Evolutionary conservation across 2,113 vertebrate genomes (phyloP), one percentile per base, ranked within the genome.

Genomic region (Antechinus flavipes): DNA sequence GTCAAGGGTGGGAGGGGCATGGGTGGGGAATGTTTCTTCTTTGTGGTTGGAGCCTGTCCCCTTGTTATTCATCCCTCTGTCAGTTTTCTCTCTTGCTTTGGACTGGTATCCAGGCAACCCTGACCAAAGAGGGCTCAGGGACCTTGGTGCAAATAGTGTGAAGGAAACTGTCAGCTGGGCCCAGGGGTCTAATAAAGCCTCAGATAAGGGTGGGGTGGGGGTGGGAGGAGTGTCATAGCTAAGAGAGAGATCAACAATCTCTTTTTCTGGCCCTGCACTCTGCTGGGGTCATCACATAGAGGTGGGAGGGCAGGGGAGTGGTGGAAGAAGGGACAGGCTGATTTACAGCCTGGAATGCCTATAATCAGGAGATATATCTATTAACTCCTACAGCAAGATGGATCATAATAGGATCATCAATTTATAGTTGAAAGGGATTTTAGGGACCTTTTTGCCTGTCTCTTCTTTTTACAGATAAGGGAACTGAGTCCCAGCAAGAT

Each of bases 31-130:
- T 19, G 61, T 7, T 76, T 76, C 61, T 76, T 76, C 95, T 53
- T 90, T 93, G 95, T 89, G 26, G 50, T 58, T 96, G 95, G 94
- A 22, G 50, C 2, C 68, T 96, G 90, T 53, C 95, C 94, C 95
- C 95, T 97, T 49, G 46, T 96, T 95, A 95, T 93, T 35, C 27
- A 95, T 93, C 95, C 6, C n/a, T 58, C 26, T 58, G 24, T 95
- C 95, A 92, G 68, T 96, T 91, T 96, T 96, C 97, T 97, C 61
- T 42, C 30, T 96, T 95, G 95, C 96, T 93, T 95, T 94, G 96
- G 96, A 89, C 95, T 58, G 94, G 97, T 98, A 97, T 91, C 96
- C 91, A 95, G 94, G 97, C 96, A 97, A 95, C 95, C 0, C 90
- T 42, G 55, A 96, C 91, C 0, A 49, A 76, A 89, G n/a, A 94